Conservation (phyloP, 2,797 vertebrate species). For the Arnoldichthys spilopterus region DNA sequence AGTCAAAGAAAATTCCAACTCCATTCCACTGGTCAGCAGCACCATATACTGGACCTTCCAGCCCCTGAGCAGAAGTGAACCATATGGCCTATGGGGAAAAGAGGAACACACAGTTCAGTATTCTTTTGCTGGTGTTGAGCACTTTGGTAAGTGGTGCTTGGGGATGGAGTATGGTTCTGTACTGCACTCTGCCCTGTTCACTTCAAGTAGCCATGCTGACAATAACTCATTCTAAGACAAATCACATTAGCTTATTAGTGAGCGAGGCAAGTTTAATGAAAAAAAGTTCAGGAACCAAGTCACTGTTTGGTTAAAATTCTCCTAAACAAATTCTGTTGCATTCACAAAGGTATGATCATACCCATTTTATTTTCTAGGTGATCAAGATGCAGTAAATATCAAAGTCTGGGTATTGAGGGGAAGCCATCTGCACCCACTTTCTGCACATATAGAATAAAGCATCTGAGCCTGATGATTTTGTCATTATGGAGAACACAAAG, state of each 20-base stretch:
- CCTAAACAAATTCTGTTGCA: neutral
- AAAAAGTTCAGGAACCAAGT: neutral
- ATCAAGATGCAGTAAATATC: neutral
- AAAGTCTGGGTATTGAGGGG: neutral
- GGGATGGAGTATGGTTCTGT: neutral
- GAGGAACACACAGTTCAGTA: neutral
- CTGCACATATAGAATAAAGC: neutral
- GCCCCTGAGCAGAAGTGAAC: conserved; percentile 88
- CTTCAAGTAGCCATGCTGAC: neutral
- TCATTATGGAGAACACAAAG: neutral
- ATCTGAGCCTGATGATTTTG: neutral
- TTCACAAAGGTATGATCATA: neutral
- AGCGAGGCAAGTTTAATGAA: too few relatives aligned
- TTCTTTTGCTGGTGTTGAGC: too few relatives aligned
- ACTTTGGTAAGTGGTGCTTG: neutral
- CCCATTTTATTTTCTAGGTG: neutral
- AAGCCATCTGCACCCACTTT: neutral
- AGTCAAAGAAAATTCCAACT: conserved; percentile 95
- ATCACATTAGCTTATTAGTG: neutral
- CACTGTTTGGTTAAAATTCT: neutral
- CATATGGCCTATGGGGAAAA: conserved; percentile 84
- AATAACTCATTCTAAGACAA: neutral
- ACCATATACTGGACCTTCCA: conserved; percentile 94
- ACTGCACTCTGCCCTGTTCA: neutral
- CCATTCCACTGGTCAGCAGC: conserved; percentile 93